Evolutionary conservation across 2,797 vertebrate genomes (phyloP), one percentile per base, ranked within the genome.

Genomic region (Xiphophorus birchmanni): DNA sequence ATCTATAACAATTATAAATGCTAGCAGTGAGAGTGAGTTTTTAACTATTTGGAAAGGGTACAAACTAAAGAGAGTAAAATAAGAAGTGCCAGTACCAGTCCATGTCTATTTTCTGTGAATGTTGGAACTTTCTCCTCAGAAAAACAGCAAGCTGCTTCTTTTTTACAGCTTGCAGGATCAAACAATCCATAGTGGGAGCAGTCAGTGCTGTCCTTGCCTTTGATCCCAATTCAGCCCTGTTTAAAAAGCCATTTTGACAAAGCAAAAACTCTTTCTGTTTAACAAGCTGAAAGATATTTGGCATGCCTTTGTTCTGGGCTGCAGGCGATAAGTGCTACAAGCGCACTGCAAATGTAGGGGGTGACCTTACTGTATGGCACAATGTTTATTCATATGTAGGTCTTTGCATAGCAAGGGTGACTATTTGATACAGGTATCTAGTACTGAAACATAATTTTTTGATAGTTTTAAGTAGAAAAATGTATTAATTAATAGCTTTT

Each of bases 211-310:
- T 87, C 86, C 87, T 87, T 84, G 85, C 56, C 75, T 94, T 91
- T 94, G 93, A 92, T 91, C 82, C 81, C 45, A 26, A 74, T 80
- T 88, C 85, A 75, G 78, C 81, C 73, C 60, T 3, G 65, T 91
- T 91, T 91, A 86, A 88, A 93, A 86, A 80, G 80, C 83, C 58
- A 67, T 86, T 90, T 88, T 92, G 89, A 87, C 54, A 13, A 84
- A 89, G 86, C 86, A 81, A 86, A 88, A 92, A 88, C 82, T 88
- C 86, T 91, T 89, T 91, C 91, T 88, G 86, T 88, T 86, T 85
- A 90, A 92, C 83, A 67, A 86, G 86, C 88, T 71, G 65, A 89
- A 91, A 85, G 82, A 89, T 82, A 84, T 82, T 88, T 84, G 54
- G 79, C 2, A 1, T 26, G 80, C 65, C 84, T 89, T 92, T 92